These are phyloP conservation scores for Falco peregrinus DNA, from an alignment of 2,797 vertebrate genomes.

Conservation along the genomic window DNA sequence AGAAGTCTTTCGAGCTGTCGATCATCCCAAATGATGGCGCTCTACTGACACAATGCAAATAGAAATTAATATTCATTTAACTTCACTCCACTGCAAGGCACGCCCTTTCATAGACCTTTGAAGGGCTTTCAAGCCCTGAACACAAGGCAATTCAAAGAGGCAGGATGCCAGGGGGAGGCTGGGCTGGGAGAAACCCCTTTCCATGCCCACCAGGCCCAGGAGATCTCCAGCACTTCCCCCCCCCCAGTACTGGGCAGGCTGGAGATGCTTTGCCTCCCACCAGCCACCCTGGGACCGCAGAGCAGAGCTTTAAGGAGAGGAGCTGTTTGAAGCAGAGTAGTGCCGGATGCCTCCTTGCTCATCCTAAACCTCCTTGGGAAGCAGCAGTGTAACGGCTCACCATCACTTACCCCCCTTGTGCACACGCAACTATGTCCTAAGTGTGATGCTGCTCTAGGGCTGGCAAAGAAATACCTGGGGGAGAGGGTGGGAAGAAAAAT, in stretches of 20 bases:
- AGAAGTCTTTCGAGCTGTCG: neutral
- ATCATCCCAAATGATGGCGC: no score
- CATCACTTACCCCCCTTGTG: no score
- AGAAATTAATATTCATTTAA: neutral
- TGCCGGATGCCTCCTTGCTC: neutral
- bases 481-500: no score
- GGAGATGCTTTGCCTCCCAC: no score
- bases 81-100: no score
- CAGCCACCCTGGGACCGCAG: no score
- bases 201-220: neutral
- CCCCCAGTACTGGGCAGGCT: neutral
- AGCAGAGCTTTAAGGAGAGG: neutral
- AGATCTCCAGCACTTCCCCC: neutral
- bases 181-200: neutral
- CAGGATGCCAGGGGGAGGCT: neutral
- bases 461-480: neutral
- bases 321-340: no score
- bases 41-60: neutral
- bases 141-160: neutral
- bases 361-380: neutral
- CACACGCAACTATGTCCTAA: rapidly evolving
- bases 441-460: neutral
- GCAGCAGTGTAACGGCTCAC: neutral
- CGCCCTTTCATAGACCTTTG: no score
- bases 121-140: neutral